Evolutionary conservation across 2,888 invertebrate species (phyloP).

Genomic region (Ophion costatus): DNA sequence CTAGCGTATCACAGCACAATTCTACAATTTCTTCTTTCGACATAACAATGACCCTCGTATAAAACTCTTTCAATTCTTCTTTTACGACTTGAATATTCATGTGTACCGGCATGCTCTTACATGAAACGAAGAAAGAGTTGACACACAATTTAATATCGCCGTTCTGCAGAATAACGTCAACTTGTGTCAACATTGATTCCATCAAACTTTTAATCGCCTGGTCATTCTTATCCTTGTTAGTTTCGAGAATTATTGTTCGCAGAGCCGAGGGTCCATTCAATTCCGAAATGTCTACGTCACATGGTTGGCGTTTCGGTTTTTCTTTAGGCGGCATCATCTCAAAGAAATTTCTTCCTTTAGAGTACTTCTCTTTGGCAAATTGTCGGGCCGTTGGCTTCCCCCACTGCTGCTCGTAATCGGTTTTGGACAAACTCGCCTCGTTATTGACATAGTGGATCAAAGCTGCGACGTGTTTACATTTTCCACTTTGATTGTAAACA

Average conservation of each 20-base stretch:
- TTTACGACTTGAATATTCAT: slow-evolving; percentile 36
- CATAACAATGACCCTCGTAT: slow-evolving; percentile 47
- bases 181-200: slow-evolving; percentile 54
- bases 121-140: slow-evolving; percentile 47
- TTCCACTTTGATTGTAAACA: slow-evolving; percentile 65
- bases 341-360: slow-evolving; percentile 59
- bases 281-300: slow-evolving; percentile 21
- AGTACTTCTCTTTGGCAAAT: slow-evolving; percentile 64
- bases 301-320: slow-evolving; percentile 17
- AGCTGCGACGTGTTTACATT: slow-evolving; percentile 64
- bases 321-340: slow-evolving; percentile 59
- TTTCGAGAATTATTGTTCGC: slow-evolving; percentile 41
- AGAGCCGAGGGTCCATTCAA: slow-evolving; percentile 45
- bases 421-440: slow-evolving; percentile 61
- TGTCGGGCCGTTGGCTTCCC: slow-evolving; percentile 63
- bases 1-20: slow-evolving; percentile 63
- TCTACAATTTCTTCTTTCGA: slow-evolving; percentile 48
- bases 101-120: slow-evolving; percentile 43
- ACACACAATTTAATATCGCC: slow-evolving; percentile 54
- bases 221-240: slow-evolving; percentile 32
- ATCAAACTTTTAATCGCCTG: slow-evolving; percentile 56
- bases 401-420: slow-evolving; percentile 65
- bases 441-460: slow-evolving; percentile 61
- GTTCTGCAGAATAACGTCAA: slow-evolving; percentile 56
- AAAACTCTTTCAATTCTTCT: slow-evolving; percentile 53